Evolutionary conservation across 2,888 invertebrate species (phyloP), one percentile per base, ranked within the genome.

Genomic region (Polymixis flavicincta): DNA sequence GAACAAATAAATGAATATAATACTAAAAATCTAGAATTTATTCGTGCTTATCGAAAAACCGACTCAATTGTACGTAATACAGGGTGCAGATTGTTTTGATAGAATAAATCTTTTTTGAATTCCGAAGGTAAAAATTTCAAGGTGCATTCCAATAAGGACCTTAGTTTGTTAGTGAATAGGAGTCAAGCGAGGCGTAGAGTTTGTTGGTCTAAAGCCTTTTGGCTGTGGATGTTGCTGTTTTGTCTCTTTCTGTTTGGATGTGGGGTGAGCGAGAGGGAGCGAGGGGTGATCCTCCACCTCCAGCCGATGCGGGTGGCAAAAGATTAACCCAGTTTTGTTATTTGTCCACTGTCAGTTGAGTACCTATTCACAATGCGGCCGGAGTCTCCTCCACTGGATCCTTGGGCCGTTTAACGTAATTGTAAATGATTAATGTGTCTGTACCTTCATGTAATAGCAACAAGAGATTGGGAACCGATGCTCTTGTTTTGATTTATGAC

Each of bases 301-400:
- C 92, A 80, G 86, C 84, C 90, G 86, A 92, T 82, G 92, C 94
- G 95, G 96, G 96, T 93, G 96, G 96, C 94, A 94, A 96, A 96
- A 96, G 96, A 96, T 96, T 96, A 96, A 96, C 96, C 96, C 95
- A 96, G 96, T 96, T 96, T 96, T 95, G 96, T 96, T 96, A 96
- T 96, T 96, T 96, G 96, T 96, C 96, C 96, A 96, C 95, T 96
- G 96, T 95, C 96, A 96, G 96, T 95, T 92, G 95, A 96, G 96
- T 96, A 95, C 95, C 94, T 95, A 95, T 95, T 95, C 95, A 96
- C 96, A 95, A 95, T 95, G 95, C 94, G 94, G 94, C 94, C 90
- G 92, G 92, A 95, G 95, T 95, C 94, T 94, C 91, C 92, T 92
- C 91, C 92, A 90, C 91, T 93, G 93, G 93, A 94, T 94, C 94